Percentiles rank a stretch among this genome's conserved stretches.
These are phyloP conservation scores for Halocynthia aurantium DNA, from an alignment of 23 tunicate genomes.

Conservation along the genomic window DNA sequence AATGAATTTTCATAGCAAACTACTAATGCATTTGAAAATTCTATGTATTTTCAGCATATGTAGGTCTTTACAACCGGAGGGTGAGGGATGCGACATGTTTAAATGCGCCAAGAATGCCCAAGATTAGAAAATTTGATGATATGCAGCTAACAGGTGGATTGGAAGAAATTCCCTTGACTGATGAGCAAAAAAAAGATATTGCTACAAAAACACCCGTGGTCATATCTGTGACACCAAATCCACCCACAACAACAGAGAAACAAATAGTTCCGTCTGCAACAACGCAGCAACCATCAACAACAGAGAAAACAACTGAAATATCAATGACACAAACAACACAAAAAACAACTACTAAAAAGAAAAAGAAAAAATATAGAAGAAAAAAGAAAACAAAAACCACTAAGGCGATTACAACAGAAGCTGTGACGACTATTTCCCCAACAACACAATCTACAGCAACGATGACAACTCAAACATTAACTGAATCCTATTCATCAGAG, in stretches of 20 bases:
- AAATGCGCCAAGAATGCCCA: conserved; percentile 7
- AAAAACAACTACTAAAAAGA: not conserved
- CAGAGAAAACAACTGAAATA: not conserved
- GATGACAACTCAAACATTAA: not conserved
- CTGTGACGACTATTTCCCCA: not conserved
- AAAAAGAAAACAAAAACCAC: not conserved
- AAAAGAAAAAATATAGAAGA: conserved; percentile 1
- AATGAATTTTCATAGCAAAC: not conserved
- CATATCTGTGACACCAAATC: not conserved
- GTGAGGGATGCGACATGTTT: conserved; percentile 12
- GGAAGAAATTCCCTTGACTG: not conserved
- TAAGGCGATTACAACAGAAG: conserved; percentile 4
- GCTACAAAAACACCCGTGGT: not conserved
- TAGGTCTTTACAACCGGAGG: conserved; percentile 8
- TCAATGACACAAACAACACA: not conserved
- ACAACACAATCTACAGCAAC: not conserved
- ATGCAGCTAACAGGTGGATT: not conserved
- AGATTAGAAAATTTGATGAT: not conserved
- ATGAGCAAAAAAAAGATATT: not conserved
- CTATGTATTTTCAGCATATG: conserved; percentile 14
- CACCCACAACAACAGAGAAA: conserved; percentile 10
- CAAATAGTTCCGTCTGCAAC: conserved; percentile 8
- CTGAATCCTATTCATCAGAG: not conserved
- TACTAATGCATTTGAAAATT: not conserved
- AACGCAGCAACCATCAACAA: not conserved